A percentile compares a stretch with the other conserved stretches of the same genome.
Conservation (phyloP, 1,140 invertebrate species). For the Lepidurus apus region DNA sequence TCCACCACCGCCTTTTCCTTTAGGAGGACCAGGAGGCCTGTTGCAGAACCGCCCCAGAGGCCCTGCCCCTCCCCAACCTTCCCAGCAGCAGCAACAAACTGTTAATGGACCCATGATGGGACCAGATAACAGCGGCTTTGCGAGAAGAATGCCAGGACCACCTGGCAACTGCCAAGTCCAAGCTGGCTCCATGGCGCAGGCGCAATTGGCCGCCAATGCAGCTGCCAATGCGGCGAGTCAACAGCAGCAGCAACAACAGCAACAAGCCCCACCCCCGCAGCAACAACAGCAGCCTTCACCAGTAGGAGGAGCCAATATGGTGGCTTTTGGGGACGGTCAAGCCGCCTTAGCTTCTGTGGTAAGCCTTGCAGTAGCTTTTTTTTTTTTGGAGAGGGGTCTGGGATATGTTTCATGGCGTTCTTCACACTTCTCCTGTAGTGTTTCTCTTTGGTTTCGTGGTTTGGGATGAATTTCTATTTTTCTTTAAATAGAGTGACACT, state of each 20-base stretch:
- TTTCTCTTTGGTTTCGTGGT: too few relatives aligned
- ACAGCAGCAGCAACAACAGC: constrained; percentile 33
- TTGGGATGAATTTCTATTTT: too few relatives aligned
- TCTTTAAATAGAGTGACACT: too few relatives aligned
- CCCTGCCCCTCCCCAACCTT: background rate
- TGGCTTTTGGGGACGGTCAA: background rate
- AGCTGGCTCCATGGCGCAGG: background rate
- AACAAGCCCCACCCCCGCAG: constrained; percentile 22
- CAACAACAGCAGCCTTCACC: constrained; percentile 33
- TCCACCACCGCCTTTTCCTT: background rate
- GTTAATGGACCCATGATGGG: constrained; percentile 6
- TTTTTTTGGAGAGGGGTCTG: background rate
- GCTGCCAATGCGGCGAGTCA: constrained; percentile 27
- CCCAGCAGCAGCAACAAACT: constrained; percentile 27
- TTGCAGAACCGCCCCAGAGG: background rate
- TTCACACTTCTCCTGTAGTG: background rate
- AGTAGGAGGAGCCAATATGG: constrained; percentile 28
- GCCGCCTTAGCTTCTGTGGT: constrained; percentile 24
- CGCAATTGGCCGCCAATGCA: constrained; percentile 31
- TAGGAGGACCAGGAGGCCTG: constrained; percentile 24
- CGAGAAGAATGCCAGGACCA: background rate
- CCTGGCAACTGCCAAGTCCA: constrained; percentile 25
- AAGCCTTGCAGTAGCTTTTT: background rate
- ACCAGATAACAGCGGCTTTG: background rate
- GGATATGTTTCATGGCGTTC: background rate